These are phyloP conservation scores for Acanthosepion esculentum DNA, from an alignment of 2,888 invertebrate species.

Conservation along the genomic window DNA sequence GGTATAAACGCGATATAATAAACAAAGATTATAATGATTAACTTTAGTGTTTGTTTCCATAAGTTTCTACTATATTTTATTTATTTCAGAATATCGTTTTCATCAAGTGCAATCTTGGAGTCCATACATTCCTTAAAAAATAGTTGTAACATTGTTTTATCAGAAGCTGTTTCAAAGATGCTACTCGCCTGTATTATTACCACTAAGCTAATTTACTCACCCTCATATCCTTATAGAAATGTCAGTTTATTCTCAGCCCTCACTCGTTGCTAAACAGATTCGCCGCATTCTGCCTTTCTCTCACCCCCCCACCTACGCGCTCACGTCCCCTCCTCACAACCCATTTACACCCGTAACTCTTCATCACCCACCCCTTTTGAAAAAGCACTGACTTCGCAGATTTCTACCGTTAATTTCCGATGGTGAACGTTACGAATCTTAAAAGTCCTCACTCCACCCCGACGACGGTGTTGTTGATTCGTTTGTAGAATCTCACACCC, in stretches of 20 bases:
- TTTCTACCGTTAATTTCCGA: not conserved
- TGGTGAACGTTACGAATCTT: not conserved
- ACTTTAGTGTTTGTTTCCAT: no score
- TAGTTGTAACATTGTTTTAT: not conserved
- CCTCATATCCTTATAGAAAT: not conserved
- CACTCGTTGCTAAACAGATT: not conserved
- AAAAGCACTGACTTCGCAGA: not conserved
- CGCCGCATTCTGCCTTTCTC: not conserved
- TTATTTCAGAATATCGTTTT: no score
- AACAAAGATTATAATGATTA: no score
- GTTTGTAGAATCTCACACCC: not conserved
- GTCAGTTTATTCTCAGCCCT: not conserved
- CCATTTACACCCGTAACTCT: not conserved
- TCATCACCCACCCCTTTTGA: not conserved
- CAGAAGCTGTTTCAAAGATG: not conserved
- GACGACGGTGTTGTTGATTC: not conserved
- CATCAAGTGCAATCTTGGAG: not conserved
- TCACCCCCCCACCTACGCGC: not conserved
- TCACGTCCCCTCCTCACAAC: not conserved
- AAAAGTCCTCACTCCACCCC: not conserved
- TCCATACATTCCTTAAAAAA: not conserved
- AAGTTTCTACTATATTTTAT: no score
- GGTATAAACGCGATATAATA: no score
- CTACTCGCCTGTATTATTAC: not conserved
- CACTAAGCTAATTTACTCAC: not conserved